phyloP scores from a whole-genome alignment of 1,140 invertebrate species.

The Uloborus diversus region DNA sequence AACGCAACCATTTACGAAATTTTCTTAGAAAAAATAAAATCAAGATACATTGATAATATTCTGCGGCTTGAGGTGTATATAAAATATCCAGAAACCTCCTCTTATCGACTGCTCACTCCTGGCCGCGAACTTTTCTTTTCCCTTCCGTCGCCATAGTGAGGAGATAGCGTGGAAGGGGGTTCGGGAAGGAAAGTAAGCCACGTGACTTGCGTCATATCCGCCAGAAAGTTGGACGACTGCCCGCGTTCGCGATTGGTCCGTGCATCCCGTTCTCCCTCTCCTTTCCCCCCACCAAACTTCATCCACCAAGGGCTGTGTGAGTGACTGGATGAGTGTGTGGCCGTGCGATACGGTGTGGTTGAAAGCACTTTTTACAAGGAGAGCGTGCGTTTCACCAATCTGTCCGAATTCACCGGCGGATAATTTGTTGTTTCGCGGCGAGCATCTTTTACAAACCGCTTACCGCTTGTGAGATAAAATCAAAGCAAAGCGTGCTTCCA shows the following conservation, averaged over 20 bases:
- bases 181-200: not conserved
- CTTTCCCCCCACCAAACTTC: not conserved
- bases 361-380: not conserved
- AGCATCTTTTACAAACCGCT: too few relatives aligned
- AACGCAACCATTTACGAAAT: too few relatives aligned
- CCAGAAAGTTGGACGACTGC: slow-evolving; percentile 47
- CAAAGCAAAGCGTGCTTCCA: too few relatives aligned
- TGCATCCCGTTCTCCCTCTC: not conserved
- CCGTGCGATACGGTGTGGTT: slow-evolving; percentile 29
- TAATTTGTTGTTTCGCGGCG: too few relatives aligned
- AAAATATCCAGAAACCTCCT: too few relatives aligned
- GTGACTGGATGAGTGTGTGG: slow-evolving; percentile 20
- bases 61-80: too few relatives aligned
- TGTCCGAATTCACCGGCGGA: too few relatives aligned
- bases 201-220: slow-evolving; percentile 54
- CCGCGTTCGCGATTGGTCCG: slow-evolving; percentile 26
- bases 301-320: slow-evolving; percentile 19
- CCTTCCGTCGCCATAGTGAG: slow-evolving; percentile 34
- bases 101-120: slow-evolving; percentile 47
- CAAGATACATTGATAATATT: too few relatives aligned
- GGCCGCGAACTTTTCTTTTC: slow-evolving; percentile 36
- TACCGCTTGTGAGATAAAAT: too few relatives aligned
- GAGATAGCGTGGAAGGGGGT: slow-evolving; percentile 22
- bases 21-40: too few relatives aligned
- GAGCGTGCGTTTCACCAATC: not conserved